Conservation (phyloP, 1,140 invertebrate species). For the Wasmannia auropunctata region DNA sequence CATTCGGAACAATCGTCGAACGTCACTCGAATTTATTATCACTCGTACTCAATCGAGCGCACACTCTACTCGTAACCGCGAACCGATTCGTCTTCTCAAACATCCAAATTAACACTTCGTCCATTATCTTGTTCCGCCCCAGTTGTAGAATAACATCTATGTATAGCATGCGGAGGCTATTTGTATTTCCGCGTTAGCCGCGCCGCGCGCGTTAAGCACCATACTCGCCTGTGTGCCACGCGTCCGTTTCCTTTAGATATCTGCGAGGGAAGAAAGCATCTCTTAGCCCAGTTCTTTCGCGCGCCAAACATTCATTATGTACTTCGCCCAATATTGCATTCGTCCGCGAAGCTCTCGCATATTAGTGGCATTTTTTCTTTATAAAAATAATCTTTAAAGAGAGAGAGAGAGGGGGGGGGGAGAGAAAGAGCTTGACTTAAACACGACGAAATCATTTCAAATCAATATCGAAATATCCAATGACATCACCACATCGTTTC, state of each 20-base stretch:
- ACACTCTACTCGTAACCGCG: not conserved
- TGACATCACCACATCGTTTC: too few relatives aligned
- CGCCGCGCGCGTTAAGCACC: not conserved
- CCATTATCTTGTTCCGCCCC: slow-evolving; percentile 50
- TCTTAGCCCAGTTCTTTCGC: slow-evolving; percentile 30
- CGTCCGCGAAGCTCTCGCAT: not conserved
- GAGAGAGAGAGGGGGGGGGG: too few relatives aligned
- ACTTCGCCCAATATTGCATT: slow-evolving; percentile 9
- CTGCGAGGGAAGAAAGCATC: not conserved
- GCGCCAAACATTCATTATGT: slow-evolving; percentile 21
- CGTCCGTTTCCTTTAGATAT: not conserved
- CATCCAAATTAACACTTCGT: slow-evolving; percentile 46
- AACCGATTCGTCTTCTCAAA: slow-evolving; percentile 25
- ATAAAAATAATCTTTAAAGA: too few relatives aligned
- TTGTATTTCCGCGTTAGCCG: slow-evolving; percentile 16
- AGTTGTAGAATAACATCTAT: slow-evolving; percentile 28
- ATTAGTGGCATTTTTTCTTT: not conserved
- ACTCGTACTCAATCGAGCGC: slow-evolving; percentile 31
- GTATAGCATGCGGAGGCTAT: not conserved
- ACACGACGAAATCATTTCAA: too few relatives aligned
- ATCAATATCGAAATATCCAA: too few relatives aligned
- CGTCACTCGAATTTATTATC: slow-evolving; percentile 39
- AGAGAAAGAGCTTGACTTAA: too few relatives aligned
- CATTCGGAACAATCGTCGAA: slow-evolving; percentile 6
- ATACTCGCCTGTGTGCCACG: too few relatives aligned